phyloP scores from a whole-genome alignment of 1,140 invertebrate species.

The Drosophila gunungcola region DNA sequence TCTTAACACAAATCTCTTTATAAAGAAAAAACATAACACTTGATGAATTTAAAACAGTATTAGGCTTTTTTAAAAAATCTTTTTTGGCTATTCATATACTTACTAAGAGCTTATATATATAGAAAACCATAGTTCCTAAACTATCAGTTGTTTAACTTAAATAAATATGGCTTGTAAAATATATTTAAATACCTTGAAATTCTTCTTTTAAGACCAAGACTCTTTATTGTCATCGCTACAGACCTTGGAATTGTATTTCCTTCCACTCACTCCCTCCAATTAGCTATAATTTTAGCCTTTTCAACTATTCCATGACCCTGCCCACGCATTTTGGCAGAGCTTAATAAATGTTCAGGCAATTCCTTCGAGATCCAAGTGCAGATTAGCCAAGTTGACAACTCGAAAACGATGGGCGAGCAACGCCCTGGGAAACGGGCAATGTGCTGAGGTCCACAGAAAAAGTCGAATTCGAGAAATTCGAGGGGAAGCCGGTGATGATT shows the following conservation, averaged over 20 bases:
- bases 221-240: not conserved
- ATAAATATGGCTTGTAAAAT: no score
- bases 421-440: slow-evolving; percentile 44
- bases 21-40: not conserved
- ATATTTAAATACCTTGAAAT: no score
- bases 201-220: no score
- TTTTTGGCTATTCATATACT: no score
- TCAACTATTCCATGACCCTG: slow-evolving; percentile 9
- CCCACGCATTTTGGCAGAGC: slow-evolving; percentile 28
- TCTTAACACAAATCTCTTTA: not conserved
- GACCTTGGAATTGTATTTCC: not conserved
- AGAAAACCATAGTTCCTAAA: no score
- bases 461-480: not conserved
- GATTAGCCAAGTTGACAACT: slow-evolving; percentile 70
- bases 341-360: slow-evolving; percentile 12
- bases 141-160: no score
- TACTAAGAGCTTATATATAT: no score
- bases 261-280: not conserved
- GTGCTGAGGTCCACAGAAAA: slow-evolving; percentile 73
- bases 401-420: slow-evolving; percentile 51
- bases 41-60: no score
- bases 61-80: no score
- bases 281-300: not conserved
- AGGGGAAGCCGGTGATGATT: slow-evolving; percentile 61
- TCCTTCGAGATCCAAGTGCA: slow-evolving; percentile 40